A percentile compares a stretch with the other conserved stretches of the same genome.
phyloP scores from a whole-genome alignment of 2,113 vertebrate genomes.

The Reinhardtius hippoglossoides region DNA sequence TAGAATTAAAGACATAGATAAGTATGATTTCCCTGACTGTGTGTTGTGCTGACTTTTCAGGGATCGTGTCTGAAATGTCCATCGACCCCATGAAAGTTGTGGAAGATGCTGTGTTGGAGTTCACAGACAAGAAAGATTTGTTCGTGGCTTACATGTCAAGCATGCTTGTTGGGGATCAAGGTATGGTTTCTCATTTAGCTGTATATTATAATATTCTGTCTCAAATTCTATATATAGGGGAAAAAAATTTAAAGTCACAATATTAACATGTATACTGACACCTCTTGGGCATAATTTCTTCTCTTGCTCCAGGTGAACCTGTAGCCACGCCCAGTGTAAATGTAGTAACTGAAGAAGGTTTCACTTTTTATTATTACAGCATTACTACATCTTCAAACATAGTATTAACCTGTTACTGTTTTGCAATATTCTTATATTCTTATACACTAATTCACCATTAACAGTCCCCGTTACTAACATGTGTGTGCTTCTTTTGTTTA shows the following conservation, averaged over 20 bases:
- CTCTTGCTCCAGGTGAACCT: constrained; percentile 54
- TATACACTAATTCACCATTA: neutral
- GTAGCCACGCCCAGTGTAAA: constrained; percentile 38
- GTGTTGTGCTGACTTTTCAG: constrained; percentile 49
- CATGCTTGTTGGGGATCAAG: constrained; percentile 78
- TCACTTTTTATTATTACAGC: neutral
- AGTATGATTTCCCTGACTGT: neutral
- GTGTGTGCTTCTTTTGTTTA: constrained; percentile 35
- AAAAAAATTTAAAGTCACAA: neutral
- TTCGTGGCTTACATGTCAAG: constrained; percentile 79
- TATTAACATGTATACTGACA: neutral
- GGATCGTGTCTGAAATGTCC: constrained; percentile 72
- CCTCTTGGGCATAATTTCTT: neutral
- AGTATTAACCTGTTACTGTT: neutral
- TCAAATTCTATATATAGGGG: neutral
- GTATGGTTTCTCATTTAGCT: constrained; percentile 39
- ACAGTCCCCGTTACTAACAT: neutral
- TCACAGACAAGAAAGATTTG: constrained; percentile 77
- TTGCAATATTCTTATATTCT: neutral
- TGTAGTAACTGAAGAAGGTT: constrained; percentile 70
- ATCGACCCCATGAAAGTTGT: constrained; percentile 81
- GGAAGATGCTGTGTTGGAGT: constrained; percentile 76
- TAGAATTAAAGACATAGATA: neutral
- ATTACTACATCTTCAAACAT: neutral
- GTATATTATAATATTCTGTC: neutral